Percentiles rank a stretch among this genome's conserved stretches.
Evolutionary conservation across 2,797 vertebrate species (phyloP).

Genomic region (Siniperca scherzeri): DNA sequence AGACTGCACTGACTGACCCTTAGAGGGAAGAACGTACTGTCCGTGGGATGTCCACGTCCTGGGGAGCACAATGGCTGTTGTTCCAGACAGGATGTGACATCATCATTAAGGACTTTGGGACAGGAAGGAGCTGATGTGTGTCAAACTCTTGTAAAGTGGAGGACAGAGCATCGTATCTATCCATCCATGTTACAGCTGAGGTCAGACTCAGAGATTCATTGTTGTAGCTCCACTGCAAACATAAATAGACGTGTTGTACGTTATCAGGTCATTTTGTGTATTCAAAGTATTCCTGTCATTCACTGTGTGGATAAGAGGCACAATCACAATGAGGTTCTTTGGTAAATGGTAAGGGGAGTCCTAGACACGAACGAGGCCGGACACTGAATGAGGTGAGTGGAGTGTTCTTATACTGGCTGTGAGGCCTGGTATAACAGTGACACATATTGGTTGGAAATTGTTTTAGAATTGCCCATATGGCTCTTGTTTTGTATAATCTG

Average conservation of each 20-base stretch:
- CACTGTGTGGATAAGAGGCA: slow-evolving; percentile 22
- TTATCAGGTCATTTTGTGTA: slow-evolving; percentile 1
- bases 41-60: slow-evolving; percentile 63
- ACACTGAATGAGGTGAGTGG: too few relatives aligned
- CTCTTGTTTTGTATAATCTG: too few relatives aligned
- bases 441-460: too few relatives aligned
- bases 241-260: background rate
- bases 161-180: background rate
- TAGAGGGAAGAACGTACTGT: slow-evolving; percentile 10
- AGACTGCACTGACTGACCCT: slow-evolving; percentile 42
- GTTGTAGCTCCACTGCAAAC: slow-evolving; percentile 2
- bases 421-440: too few relatives aligned
- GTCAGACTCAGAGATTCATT: slow-evolving; percentile 17
- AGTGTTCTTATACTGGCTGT: too few relatives aligned
- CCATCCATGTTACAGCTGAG: background rate
- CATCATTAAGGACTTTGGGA: slow-evolving; percentile 45
- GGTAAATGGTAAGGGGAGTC: too few relatives aligned
- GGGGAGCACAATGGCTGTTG: slow-evolving; percentile 70
- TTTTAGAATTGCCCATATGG: too few relatives aligned
- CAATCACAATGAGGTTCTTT: background rate
- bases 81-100: slow-evolving; percentile 75
- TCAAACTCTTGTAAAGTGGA: slow-evolving; percentile 26
- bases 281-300: slow-evolving; percentile 20
- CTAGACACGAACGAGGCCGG: too few relatives aligned
- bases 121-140: slow-evolving; percentile 46